These are phyloP conservation scores for Entomobrya multifasciata DNA, from an alignment of 2,888 invertebrate genomes.

Conservation along the genomic window DNA sequence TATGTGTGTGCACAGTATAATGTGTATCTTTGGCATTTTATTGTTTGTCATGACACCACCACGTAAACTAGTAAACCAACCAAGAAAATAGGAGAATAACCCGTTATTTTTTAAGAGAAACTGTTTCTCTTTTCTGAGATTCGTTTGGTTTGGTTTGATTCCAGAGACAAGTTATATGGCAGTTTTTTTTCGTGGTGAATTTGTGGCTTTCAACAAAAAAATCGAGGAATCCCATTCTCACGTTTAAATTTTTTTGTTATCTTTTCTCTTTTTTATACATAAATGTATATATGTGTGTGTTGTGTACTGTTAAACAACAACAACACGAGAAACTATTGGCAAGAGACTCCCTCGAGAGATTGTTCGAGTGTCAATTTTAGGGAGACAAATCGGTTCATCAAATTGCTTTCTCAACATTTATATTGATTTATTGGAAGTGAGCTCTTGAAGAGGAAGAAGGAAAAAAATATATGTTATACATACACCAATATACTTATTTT, in stretches of 20 bases:
- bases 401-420: slow-evolving; percentile 80
- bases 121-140: slow-evolving; percentile 33
- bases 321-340: not conserved
- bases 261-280: slow-evolving; percentile 44
- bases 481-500: slow-evolving; percentile 68
- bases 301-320: too few species aligned
- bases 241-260: slow-evolving; percentile 57
- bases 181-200: too few species aligned
- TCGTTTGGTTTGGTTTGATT: slow-evolving; percentile 52
- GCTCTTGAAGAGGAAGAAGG: slow-evolving; percentile 38
- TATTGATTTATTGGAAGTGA: slow-evolving; percentile 79
- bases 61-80: not conserved
- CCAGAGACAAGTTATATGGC: too few species aligned
- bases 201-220: not conserved
- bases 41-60: slow-evolving; percentile 33
- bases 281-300: too few species aligned
- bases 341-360: slow-evolving; percentile 74
- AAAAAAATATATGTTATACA: slow-evolving; percentile 40
- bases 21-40: slow-evolving; percentile 52
- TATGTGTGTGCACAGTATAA: slow-evolving; percentile 3
- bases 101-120: slow-evolving; percentile 45
- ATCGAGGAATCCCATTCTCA: slow-evolving; percentile 40
- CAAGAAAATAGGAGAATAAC: not conserved
- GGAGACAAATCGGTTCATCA: slow-evolving; percentile 80
- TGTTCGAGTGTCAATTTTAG: slow-evolving; percentile 80